A percentile compares a stretch with the other conserved stretches of the same genome.
Evolutionary conservation across 2,888 invertebrate species (phyloP).

Genomic region (Arrhopalites spinosus): DNA sequence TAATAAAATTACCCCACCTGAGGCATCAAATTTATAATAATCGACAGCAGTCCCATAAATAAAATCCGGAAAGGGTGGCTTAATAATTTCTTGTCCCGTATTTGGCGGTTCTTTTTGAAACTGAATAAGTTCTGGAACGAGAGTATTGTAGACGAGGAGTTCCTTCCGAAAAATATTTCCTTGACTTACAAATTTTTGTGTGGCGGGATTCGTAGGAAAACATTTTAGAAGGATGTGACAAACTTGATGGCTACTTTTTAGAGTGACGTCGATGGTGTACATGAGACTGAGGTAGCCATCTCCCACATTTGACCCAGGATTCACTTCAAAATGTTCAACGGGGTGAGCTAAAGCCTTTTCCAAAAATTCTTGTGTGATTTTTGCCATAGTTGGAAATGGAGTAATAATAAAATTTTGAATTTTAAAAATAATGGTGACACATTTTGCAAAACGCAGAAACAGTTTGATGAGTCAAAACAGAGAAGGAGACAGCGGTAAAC

Average conservation of each 20-base stretch:
- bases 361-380: constrained; percentile 18
- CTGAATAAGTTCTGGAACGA: constrained; percentile 18
- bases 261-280: constrained; percentile 9
- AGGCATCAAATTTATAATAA: neutral
- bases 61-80: constrained; percentile 20
- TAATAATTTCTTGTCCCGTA: neutral
- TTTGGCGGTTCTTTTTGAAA: neutral
- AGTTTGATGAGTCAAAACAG: too few relatives aligned
- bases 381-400: too few relatives aligned
- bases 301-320: constrained; percentile 7
- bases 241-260: neutral
- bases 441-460: too few relatives aligned
- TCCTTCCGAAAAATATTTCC: constrained; percentile 17
- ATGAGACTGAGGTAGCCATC: constrained; percentile 13
- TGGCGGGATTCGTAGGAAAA: constrained; percentile 5
- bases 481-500: too few relatives aligned
- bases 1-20: neutral
- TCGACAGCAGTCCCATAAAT: neutral
- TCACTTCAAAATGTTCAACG: constrained; percentile 8
- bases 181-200: too few relatives aligned
- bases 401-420: too few relatives aligned
- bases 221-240: constrained; percentile 18
- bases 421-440: too few relatives aligned
- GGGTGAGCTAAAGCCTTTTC: neutral
- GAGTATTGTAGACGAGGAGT: neutral